Base-by-base conservation (phyloP, 2,797 vertebrate genomes). In the Sebastes itinus region DNA sequence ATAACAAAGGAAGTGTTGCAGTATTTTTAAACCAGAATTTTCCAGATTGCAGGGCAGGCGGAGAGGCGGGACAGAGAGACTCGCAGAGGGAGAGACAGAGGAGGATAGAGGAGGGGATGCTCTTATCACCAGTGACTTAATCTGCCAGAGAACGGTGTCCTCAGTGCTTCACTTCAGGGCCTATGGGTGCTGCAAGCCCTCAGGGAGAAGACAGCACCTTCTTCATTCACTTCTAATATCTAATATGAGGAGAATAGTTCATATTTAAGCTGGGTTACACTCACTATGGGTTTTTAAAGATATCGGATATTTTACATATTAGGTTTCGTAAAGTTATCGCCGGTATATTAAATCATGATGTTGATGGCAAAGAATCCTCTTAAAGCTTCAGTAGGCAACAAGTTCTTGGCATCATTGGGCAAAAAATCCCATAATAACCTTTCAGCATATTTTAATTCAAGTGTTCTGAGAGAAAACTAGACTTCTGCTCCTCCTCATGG, bases 1-100 rank as follows among this genome's bases (percentile, higher is more conserved):
- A 60, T 87, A 88, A 93, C 90, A 95, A 94, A 93, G 83, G 80
- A 82, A 87, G 68, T 90, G 88, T 92, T 91, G 87, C 85, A 77
- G 83, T 84, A 80, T 93, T 94, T 94, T 85, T 62, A 86, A 92
- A 85, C 77, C 79, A 78, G 82, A 89, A 88, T 92, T 88, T 91
- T 92, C 78, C 78, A 84, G 74, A 88, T 77, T 82, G 79, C 61
- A 46, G 71, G 71, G 75, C 38, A 75, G 64, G 32, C 82, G 64
- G 83, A 68, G 75, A 64, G 68, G 78, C 18, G 27, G 73, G 65
- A 71, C 78, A 69, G 55, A 69, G 71, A 64, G 64, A 75, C 67
- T 67, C 22, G 6, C 56, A 72, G 77, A 68, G 61, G 62, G 74
- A 75, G 71, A 79, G 75, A 72, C 73, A 67, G 77, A 76, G 74